phyloP scores from a whole-genome alignment of 2,113 vertebrate genomes.

The Otus sunia region DNA sequence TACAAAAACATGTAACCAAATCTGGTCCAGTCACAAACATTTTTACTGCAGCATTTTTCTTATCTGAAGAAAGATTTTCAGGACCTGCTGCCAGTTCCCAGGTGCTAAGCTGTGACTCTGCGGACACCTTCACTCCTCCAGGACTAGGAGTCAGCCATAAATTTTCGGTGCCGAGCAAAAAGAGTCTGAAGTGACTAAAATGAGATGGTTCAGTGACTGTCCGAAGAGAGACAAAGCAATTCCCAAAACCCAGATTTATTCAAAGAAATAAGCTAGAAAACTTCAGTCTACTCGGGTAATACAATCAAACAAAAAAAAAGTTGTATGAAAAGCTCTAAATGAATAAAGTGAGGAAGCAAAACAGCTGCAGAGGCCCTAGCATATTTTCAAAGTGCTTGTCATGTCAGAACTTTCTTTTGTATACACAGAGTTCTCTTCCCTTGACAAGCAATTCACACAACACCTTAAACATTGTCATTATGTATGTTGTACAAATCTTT shows the following conservation, averaged over 20 bases:
- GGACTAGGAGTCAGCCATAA: background rate
- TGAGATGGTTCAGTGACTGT: background rate
- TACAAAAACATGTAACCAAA: rapidly evolving
- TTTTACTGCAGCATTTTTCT: background rate
- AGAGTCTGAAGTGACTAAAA: background rate
- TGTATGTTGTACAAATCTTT: background rate
- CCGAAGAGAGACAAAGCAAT: background rate
- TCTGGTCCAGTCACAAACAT: background rate
- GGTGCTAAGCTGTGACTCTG: background rate
- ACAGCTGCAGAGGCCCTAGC: background rate
- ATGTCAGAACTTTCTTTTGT: background rate
- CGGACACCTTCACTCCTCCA: background rate
- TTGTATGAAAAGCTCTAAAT: background rate
- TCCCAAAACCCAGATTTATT: background rate
- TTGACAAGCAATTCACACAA: background rate
- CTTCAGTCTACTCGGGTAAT: background rate
- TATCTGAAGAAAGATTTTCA: background rate
- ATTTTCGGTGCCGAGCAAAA: background rate
- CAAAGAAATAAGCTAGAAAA: background rate
- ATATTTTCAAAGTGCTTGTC: background rate
- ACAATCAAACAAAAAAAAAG: background rate
- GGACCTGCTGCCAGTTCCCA: background rate
- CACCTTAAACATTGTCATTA: background rate
- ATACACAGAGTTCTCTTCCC: background rate
- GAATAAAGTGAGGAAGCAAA: background rate